Evolutionary conservation across 2,797 vertebrate species (phyloP).

Genomic region (Columba guinea): DNA sequence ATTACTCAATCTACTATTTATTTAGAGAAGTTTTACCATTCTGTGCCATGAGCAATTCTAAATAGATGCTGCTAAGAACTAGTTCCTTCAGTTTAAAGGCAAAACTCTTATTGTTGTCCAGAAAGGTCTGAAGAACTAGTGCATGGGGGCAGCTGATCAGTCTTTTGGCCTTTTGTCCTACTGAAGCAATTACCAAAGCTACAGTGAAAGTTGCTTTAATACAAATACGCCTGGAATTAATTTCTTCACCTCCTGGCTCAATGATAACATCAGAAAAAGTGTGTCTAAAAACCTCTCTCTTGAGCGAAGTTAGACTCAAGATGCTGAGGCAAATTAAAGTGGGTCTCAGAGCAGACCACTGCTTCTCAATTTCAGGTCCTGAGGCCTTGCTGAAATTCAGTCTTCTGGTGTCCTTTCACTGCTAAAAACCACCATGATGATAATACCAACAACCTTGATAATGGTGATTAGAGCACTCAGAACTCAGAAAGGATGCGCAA

Average conservation of each 20-base stretch:
- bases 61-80: not conserved
- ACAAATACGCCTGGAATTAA: accelerated
- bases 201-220: not conserved
- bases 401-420: not conserved
- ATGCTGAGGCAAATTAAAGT: not conserved
- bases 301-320: not conserved
- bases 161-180: not conserved
- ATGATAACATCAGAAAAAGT: not conserved
- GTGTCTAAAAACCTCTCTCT: not conserved
- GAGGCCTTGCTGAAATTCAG: not conserved
- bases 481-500: not conserved
- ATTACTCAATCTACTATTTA: not conserved
- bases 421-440: not conserved
- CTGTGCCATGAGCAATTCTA: not conserved
- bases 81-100: not conserved
- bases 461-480: not conserved
- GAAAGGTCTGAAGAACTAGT: not conserved
- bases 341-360: not conserved
- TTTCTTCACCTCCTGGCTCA: not conserved
- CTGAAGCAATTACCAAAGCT: not conserved
- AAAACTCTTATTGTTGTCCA: not conserved
- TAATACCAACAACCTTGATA: not conserved
- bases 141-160: not conserved
- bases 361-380: not conserved
- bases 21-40: not conserved